Evolutionary conservation across 2,888 invertebrate genomes (phyloP).

Genomic region (Agriotes lineatus): DNA sequence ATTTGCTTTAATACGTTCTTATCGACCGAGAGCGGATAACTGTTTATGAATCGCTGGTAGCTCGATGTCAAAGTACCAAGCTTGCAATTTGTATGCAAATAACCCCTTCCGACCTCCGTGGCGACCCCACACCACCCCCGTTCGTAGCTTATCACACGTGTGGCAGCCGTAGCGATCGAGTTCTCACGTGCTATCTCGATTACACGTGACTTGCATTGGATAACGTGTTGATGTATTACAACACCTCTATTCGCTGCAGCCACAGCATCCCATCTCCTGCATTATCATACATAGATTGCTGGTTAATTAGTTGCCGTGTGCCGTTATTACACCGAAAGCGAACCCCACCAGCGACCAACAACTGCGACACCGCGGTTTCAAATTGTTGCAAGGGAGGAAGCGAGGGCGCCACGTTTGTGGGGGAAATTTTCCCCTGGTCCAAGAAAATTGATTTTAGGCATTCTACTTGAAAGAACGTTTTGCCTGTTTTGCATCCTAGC

Average conservation of each 20-base stretch:
- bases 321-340: conserved; percentile 5
- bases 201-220: conserved; percentile 45
- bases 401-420: no score
- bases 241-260: conserved; percentile 33
- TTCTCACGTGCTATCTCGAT: conserved; percentile 44
- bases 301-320: conserved; percentile 21
- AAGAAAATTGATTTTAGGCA: no score
- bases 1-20: conserved; percentile 22
- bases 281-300: conserved; percentile 27
- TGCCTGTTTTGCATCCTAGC: no score
- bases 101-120: conserved; percentile 35
- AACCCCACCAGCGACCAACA: not conserved
- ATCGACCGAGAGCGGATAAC: conserved; percentile 27
- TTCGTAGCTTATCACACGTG: conserved; percentile 45
- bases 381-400: no score
- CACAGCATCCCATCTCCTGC: conserved; percentile 29
- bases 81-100: conserved; percentile 47
- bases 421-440: no score
- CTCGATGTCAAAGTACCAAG: conserved; percentile 34
- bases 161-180: conserved; percentile 41
- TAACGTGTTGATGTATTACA: conserved; percentile 40
- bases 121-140: conserved; percentile 25
- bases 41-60: conserved; percentile 38
- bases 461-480: no score
- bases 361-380: no score